phyloP scores from a whole-genome alignment of 2,797 vertebrate genomes.

The Anisognathus igniventris region DNA sequence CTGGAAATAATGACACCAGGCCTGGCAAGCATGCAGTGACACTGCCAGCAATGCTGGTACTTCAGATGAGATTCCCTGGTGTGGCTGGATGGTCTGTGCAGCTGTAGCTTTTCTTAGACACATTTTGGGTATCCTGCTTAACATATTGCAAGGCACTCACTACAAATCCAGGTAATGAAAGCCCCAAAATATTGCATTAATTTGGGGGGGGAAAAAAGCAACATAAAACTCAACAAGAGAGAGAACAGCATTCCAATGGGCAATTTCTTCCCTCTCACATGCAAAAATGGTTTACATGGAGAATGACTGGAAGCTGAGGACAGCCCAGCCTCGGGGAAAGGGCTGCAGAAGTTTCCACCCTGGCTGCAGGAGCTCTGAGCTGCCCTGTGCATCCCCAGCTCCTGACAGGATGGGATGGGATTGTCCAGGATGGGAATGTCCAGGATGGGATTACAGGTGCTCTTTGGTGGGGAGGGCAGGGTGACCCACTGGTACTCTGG shows the following conservation, averaged over 20 bases:
- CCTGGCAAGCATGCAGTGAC: background rate
- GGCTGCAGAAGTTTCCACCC: background rate
- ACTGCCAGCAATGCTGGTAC: background rate
- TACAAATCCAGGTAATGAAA: background rate
- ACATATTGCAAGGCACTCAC: rapidly evolving
- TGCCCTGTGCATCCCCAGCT: background rate
- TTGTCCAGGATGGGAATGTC: too few relatives aligned
- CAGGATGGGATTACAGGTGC: background rate
- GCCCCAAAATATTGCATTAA: background rate
- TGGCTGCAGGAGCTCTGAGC: background rate
- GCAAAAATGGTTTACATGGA: background rate
- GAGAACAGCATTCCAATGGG: background rate
- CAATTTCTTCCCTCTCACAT: background rate
- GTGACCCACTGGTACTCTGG: background rate
- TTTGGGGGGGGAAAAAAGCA: background rate
- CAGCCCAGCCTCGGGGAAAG: background rate
- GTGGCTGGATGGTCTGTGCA: background rate
- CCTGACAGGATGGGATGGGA: background rate
- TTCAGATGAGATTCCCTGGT: background rate
- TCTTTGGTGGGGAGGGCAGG: background rate
- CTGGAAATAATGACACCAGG: background rate
- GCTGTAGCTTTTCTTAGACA: background rate
- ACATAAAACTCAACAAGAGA: background rate
- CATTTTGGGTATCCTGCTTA: background rate
- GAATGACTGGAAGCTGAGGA: background rate